These are phyloP conservation scores for Petrolisthes manimaculis DNA, from an alignment of 2,888 invertebrate genomes.

Conservation along the genomic window DNA sequence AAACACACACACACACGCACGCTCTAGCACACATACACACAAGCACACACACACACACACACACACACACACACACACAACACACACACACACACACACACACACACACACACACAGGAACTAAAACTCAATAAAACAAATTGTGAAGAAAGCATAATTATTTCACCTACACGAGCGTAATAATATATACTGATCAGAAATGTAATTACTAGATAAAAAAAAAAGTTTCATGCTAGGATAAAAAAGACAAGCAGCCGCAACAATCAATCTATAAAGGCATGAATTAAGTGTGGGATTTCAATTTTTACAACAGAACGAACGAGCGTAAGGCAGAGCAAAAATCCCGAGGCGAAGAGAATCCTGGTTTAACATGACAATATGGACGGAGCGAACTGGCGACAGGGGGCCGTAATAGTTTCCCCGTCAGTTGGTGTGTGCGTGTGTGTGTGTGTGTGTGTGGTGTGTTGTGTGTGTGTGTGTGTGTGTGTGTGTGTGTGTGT, in stretches of 20 bases:
- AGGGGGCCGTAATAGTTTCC: neutral
- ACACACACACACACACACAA: constrained; percentile 41
- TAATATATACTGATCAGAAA: too few relatives aligned
- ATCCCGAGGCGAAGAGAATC: neutral
- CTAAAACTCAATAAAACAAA: too few relatives aligned
- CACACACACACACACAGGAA: constrained; percentile 30
- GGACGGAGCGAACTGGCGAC: neutral
- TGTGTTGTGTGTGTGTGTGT: neutral
- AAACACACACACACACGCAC: too few relatives aligned
- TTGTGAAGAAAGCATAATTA: too few relatives aligned
- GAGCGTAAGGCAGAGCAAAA: too few relatives aligned
- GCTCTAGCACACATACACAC: neutral
- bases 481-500: neutral
- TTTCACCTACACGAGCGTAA: too few relatives aligned
- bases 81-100: constrained; percentile 39
- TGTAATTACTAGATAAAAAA: too few relatives aligned
- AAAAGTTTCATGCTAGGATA: too few relatives aligned
- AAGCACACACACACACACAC: constrained; percentile 20
- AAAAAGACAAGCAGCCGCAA: too few relatives aligned
- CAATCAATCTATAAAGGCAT: too few relatives aligned
- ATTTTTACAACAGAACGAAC: too few relatives aligned
- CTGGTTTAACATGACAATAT: constrained; percentile 7
- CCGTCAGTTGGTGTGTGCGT: neutral
- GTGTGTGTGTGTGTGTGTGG: neutral
- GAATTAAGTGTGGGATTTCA: too few relatives aligned